These are phyloP conservation scores for Coluber constrictor DNA, from an alignment of 2,797 vertebrate genomes.

Conservation along the genomic window DNA sequence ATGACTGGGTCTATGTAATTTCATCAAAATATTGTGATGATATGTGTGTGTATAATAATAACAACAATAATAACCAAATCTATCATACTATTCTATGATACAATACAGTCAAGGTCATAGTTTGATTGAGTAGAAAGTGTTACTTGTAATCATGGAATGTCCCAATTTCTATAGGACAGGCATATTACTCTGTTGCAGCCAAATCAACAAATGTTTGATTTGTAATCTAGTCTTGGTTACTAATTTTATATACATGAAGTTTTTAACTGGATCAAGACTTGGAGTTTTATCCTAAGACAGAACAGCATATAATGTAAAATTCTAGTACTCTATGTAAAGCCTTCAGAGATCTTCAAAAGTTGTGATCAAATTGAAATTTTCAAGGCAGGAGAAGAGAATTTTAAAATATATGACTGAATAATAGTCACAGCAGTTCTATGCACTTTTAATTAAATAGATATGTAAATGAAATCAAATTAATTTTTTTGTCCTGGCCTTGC, in stretches of 20 bases:
- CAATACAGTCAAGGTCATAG: neutral
- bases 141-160: neutral
- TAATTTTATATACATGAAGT: constrained; percentile 9
- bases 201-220: neutral
- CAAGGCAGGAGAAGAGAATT: neutral
- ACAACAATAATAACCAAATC: neutral
- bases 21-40: neutral
- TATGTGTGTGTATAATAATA: neutral
- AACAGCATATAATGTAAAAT: constrained; percentile 17
- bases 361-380: neutral
- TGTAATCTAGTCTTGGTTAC: neutral
- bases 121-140: neutral
- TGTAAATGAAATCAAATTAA: neutral
- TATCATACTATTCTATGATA: neutral
- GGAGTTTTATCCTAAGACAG: constrained; percentile 48
- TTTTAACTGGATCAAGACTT: constrained; percentile 48
- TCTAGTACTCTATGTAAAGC: neutral
- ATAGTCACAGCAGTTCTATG: neutral
- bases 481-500: neutral
- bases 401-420: neutral
- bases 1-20: neutral
- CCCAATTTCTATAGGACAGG: neutral
- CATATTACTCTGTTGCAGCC: neutral
- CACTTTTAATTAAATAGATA: neutral
- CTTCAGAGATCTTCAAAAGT: neutral